Percentiles rank a stretch among this genome's conserved stretches.
These are phyloP conservation scores for Synanthedon andrenaeformis DNA, from an alignment of 2,888 invertebrate genomes.

Conservation along the genomic window DNA sequence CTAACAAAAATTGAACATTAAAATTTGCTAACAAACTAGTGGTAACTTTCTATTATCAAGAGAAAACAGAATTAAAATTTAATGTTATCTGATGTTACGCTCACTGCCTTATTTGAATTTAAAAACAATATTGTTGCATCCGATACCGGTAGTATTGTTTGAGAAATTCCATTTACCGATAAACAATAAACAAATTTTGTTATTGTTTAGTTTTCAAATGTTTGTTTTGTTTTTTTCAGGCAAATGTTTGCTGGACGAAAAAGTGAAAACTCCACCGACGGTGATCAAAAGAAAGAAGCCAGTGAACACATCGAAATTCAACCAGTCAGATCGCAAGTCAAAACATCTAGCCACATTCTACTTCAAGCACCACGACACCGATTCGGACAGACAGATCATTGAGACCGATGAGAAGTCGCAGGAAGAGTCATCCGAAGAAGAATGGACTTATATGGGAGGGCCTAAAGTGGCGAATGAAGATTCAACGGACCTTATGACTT, in stretches of 20 bases:
- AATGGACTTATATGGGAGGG: slow-evolving; percentile 76
- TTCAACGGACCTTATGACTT: slow-evolving; percentile 63
- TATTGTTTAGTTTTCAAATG: slow-evolving; percentile 8
- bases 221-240: slow-evolving; percentile 30
- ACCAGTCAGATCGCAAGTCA: slow-evolving; percentile 80
- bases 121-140: slow-evolving; percentile 26
- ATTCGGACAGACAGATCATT: slow-evolving; percentile 79
- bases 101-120: slow-evolving; percentile 21
- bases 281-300: slow-evolving; percentile 65
- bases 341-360: slow-evolving; percentile 88
- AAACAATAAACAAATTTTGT: slow-evolving; percentile 26
- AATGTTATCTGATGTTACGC: background rate
- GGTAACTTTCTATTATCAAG: background rate
- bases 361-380: slow-evolving; percentile 88
- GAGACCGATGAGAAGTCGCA: slow-evolving; percentile 59
- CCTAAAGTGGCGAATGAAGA: slow-evolving; percentile 55
- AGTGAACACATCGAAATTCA: slow-evolving; percentile 72
- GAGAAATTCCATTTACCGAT: slow-evolving; percentile 14
- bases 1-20: background rate
- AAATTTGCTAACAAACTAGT: background rate
- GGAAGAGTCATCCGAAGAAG: slow-evolving; percentile 62
- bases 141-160: slow-evolving; percentile 21
- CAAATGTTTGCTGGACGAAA: slow-evolving; percentile 32
- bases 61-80: background rate
- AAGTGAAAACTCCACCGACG: slow-evolving; percentile 49